Evolutionary conservation across 1,140 invertebrate species (phyloP), one percentile per base, ranked within the genome.

Genomic region (Eriosoma lanigerum): DNA sequence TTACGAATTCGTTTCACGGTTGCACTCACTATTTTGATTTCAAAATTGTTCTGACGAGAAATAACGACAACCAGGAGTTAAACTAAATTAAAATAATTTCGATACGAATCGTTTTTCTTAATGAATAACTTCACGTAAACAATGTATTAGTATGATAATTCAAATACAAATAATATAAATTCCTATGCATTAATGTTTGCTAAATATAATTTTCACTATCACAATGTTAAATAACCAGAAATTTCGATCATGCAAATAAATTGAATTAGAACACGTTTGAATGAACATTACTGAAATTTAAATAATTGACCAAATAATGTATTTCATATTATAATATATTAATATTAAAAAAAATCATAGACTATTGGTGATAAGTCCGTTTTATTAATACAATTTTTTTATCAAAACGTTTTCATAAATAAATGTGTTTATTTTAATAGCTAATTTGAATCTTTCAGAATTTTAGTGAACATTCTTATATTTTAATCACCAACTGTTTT

Each of bases 91-190:
- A 58, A 24, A 24, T 58, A 58, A 58, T 58, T 58, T 58, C 10
- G 8, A 58, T 24, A 24, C 54, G 54, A 58, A 58, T 58, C 10
- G 10, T 58, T 26, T 58, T 58, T 24, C 21, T 58, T 58, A 58
- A 24, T 58, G 54, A 58, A 58, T 58, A 58, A 58, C 54, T 58
- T 58, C 54, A 26, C 54, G 54, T 58, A 26, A 13, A 24, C n/a
- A n/a, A 4, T 38, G 8, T 38, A 38, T 38, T 38, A 38, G 3
- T 38, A 38, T 38, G 8, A 8, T 38, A 38, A 58, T 58, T 58
- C 54, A 12, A 58, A 56, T 56, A 56, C 52, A 10, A 56, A 58
- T 26, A 58, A 58, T 26, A 24, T 58, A 26, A 58, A 58, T 58
- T 58, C 54, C 54, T 58, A 58, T 58, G 21, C 21, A 26, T 6